A percentile compares a stretch with the other conserved stretches of the same genome.
Evolutionary conservation across 2,888 invertebrate genomes (phyloP).

Genomic region (Lysandra bellargus): DNA sequence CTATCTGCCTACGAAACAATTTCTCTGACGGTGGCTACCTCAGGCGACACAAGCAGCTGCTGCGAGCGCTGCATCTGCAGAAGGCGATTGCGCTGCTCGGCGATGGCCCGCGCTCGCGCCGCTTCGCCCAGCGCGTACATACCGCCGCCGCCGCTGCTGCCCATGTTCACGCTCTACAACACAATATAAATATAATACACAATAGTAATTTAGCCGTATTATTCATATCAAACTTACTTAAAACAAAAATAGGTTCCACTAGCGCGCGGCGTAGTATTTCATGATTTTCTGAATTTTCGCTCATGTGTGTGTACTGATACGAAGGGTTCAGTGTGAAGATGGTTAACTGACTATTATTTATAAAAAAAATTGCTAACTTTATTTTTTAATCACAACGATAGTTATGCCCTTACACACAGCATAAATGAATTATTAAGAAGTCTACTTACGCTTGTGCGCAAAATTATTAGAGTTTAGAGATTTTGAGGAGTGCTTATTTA

Average conservation of each 20-base stretch:
- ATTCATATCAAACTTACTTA: too few species aligned
- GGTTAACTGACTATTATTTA: too few species aligned
- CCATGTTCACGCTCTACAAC: slow-evolving; percentile 35
- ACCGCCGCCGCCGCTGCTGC: slow-evolving; percentile 48
- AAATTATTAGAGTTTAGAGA: too few species aligned
- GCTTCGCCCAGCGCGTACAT: slow-evolving; percentile 47
- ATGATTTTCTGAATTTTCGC: too few species aligned
- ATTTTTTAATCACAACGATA: not conserved
- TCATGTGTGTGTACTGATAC: too few species aligned
- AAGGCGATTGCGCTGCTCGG: slow-evolving; percentile 82
- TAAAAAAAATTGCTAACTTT: too few species aligned
- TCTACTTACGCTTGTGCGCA: too few species aligned
- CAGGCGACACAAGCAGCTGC: slow-evolving; percentile 85
- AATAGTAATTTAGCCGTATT: too few species aligned
- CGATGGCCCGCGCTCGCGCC: slow-evolving; percentile 72
- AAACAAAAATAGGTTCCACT: too few species aligned
- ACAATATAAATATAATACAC: not conserved
- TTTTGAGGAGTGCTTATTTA: not conserved
- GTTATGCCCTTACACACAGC: not conserved
- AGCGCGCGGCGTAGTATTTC: too few species aligned
- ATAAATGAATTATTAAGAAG: too few species aligned
- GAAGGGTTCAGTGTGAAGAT: too few species aligned
- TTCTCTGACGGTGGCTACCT: slow-evolving; percentile 48
- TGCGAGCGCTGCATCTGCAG: slow-evolving; percentile 90
- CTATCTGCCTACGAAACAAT: not conserved